Base-by-base conservation (phyloP, 2,113 vertebrate species). In the Herpailurus yagouaroundi region DNA sequence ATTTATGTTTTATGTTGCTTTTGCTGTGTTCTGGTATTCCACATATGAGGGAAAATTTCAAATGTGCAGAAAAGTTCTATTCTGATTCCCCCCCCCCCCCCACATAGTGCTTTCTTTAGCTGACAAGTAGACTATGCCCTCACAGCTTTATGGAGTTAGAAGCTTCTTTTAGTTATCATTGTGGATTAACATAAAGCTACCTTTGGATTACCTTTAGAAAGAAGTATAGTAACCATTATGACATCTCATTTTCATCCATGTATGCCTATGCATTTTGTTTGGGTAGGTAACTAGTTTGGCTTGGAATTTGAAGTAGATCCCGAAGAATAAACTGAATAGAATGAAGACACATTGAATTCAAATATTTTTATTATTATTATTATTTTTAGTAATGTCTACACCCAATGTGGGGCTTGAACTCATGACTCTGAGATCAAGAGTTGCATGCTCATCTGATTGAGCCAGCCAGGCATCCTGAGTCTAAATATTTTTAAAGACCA, bases 221-320 rank as follows among this genome's bases (percentile, higher is more conserved):
- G 69, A 76, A 23, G 27, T 83, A 14, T 41, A 81, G 31, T 10
- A 74, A 15, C 55, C 10, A 80, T 57, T 88, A 84, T 15, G 7
- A 38, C 45, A 36, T 92, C 36, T 92, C 69, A 84, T 90, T 41
- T 71, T 94, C 18, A 25, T 63, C 21, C 48, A 45, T 27, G 14
- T 90, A 31, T 79, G 5, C 29, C 19, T 45, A 21, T 94, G 64
- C 15, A 38, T 90, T 95, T 97, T 91, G 64, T 66, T 91, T 88
- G 52, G 31, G 6, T 91, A 69, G n/a, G 38, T 81, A 92, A 21
- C 25, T 95, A 92, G 23, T 96, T 88, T 79, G 19, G 88, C 8
- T 82, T 82, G 23, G 52, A 7, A 76, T 82, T 31, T 69, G 41
- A 95, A 81, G 41, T 60, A 87, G 57, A 86, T 66, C 13, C 13